Evolutionary conservation across 2,113 vertebrate species (phyloP).

Genomic region (Oreocharis arfaki): DNA sequence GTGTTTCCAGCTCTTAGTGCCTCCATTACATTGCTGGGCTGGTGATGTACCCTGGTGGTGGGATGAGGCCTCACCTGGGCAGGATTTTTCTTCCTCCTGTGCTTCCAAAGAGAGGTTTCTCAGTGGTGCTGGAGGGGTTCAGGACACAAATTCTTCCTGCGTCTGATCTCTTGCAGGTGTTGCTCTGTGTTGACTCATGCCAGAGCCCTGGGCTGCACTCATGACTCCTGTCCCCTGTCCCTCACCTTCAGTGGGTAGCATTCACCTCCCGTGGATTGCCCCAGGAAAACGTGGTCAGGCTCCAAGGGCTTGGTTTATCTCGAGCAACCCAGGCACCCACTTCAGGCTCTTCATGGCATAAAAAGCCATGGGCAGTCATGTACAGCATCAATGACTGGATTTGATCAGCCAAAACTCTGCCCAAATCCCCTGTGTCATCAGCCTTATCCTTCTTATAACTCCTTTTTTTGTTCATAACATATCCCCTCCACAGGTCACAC

Average conservation of each 20-base stretch:
- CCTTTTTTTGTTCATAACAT: neutral
- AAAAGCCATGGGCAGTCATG: neutral
- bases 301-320: neutral
- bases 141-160: neutral
- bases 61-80: neutral
- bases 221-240: neutral
- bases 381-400: accelerated
- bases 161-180: neutral
- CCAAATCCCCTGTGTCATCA: neutral
- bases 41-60: accelerated
- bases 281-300: accelerated
- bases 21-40: neutral
- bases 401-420: neutral
- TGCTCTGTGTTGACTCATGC: neutral
- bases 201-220: neutral
- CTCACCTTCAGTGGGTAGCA: accelerated
- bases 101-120: neutral
- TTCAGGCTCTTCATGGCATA: neutral
- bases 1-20: neutral
- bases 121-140: neutral
- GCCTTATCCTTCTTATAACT: neutral
- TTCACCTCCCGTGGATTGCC: no score
- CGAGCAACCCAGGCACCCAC: neutral
- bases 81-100: neutral
- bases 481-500: neutral